phyloP scores from a whole-genome alignment of 2,113 vertebrate species.

The Glaucomys volans region DNA sequence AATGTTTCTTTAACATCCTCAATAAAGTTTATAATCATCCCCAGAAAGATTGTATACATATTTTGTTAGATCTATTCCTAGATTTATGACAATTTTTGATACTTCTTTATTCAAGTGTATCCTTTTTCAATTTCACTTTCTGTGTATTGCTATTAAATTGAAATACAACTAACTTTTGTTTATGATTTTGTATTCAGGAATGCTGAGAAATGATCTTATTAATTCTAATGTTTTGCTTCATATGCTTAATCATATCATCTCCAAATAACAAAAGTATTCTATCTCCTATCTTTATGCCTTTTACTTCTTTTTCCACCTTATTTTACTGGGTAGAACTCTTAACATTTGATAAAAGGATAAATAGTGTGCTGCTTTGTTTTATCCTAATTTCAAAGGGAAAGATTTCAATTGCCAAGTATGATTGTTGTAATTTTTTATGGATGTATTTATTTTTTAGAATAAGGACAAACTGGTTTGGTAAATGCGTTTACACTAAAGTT shows the following conservation, averaged over 20 bases:
- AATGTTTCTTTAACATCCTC: neutral
- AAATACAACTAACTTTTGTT: constrained; percentile 15
- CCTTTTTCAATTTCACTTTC: neutral
- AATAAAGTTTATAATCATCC: neutral
- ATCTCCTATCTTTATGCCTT: neutral
- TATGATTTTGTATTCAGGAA: neutral
- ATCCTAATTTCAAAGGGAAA: constrained; percentile 2
- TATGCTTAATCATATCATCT: neutral
- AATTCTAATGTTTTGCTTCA: neutral
- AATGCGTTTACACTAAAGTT: neutral
- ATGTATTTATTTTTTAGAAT: neutral
- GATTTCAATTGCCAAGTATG: neutral
- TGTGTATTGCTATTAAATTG: neutral
- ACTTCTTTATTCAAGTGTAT: neutral
- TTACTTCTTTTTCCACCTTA: neutral
- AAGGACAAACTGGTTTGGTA: neutral
- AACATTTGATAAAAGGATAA: constrained; percentile 1
- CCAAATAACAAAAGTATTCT: constrained; percentile 1
- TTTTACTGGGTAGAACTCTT: neutral
- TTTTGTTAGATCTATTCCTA: constrained; percentile 16
- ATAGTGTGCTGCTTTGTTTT: neutral
- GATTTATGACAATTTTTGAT: neutral
- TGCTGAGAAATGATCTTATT: neutral
- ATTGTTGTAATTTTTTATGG: neutral
- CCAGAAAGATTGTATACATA: neutral